Percentiles rank a stretch among this genome's conserved stretches.
phyloP scores from a whole-genome alignment of 2,113 vertebrate species.

The Pseudopodoces humilis region DNA sequence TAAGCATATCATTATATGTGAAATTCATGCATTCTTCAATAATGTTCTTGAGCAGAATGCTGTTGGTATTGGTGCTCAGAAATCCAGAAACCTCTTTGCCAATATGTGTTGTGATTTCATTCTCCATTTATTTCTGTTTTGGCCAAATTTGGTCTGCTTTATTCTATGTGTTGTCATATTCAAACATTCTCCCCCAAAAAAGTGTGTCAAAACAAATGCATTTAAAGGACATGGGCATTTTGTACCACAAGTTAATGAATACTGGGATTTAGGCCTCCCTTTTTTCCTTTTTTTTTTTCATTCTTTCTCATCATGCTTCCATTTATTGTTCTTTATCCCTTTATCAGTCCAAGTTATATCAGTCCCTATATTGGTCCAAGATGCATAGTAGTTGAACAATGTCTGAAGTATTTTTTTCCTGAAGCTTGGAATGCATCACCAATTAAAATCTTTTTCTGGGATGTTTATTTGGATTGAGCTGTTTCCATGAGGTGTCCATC shows the following conservation, averaged over 20 bases:
- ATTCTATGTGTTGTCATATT: background rate
- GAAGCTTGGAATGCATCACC: background rate
- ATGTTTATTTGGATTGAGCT: background rate
- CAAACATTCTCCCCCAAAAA: background rate
- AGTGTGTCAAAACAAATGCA: background rate
- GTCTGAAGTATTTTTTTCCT: background rate
- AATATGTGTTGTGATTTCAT: background rate
- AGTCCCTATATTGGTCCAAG: too few species aligned
- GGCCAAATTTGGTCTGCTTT: background rate
- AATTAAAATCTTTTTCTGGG: background rate
- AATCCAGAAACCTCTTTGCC: background rate
- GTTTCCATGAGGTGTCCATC: background rate
- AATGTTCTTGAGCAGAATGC: background rate
- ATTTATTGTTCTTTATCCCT: background rate
- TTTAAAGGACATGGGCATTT: background rate
- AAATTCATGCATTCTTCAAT: accelerated
- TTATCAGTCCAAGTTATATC: background rate
- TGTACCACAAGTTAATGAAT: background rate
- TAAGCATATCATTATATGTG: background rate
- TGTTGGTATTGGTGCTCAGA: background rate
- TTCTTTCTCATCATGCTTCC: background rate
- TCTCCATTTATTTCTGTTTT: background rate
- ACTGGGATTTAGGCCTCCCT: background rate
- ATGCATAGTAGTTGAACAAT: background rate
- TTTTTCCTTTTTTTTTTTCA: background rate